Percentiles rank a stretch among this genome's conserved stretches.
Conservation (phyloP, 2,113 vertebrate species). For the Ammodytes marinus region DNA sequence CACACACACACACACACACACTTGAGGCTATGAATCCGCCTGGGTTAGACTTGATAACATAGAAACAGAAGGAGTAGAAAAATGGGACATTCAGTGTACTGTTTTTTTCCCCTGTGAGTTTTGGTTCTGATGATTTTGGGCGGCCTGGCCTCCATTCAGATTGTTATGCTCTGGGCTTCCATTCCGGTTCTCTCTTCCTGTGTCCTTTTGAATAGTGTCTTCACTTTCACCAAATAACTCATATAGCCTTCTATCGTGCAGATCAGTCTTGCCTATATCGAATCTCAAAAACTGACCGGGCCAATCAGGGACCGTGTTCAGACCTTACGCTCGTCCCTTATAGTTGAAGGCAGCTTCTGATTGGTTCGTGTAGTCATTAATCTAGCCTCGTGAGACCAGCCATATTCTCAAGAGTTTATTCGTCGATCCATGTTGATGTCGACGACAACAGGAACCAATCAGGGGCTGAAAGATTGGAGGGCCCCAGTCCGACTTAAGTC, state of each 20-base stretch:
- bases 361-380: no score
- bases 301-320: no score
- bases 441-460: no score
- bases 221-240: slow-evolving; percentile 9
- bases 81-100: not conserved
- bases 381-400: no score
- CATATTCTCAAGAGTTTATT: no score
- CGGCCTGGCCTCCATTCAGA: slow-evolving; percentile 12
- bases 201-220: slow-evolving; percentile 31
- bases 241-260: not conserved
- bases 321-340: no score
- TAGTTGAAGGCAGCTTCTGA: no score
- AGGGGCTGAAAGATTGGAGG: no score
- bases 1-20: slow-evolving; percentile 4
- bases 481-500: no score
- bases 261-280: no score
- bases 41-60: slow-evolving; percentile 7
- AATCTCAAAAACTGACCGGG: no score
- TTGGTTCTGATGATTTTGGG: slow-evolving; percentile 10
- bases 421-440: no score
- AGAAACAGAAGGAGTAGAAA: slow-evolving; percentile 19
- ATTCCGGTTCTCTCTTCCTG: slow-evolving; percentile 3
- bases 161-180: not conserved
- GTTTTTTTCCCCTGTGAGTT: not conserved
- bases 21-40: slow-evolving; percentile 22